A percentile compares a stretch with the other conserved stretches of the same genome.
phyloP scores from a whole-genome alignment of 2,113 vertebrate species.

The Leuciscus idus region DNA sequence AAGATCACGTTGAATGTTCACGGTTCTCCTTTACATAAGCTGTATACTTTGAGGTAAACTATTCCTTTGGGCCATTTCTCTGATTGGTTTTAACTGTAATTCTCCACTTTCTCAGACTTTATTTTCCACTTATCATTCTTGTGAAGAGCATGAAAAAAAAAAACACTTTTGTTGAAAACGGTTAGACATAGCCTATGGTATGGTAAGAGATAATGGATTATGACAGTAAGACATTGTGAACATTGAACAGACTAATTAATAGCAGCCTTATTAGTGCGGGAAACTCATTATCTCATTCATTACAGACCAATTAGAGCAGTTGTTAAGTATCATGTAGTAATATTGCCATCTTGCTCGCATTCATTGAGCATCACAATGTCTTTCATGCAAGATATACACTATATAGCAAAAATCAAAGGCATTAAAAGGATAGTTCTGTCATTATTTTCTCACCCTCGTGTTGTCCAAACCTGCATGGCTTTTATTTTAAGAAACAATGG shows the following conservation, averaged over 20 bases:
- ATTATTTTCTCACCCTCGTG: not conserved
- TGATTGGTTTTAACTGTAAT: not conserved
- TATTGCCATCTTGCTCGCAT: slow-evolving; percentile 26
- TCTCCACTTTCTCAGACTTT: not conserved
- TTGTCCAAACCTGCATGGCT: not conserved
- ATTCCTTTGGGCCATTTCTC: not conserved
- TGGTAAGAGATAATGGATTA: slow-evolving; percentile 28
- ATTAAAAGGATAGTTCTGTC: not conserved
- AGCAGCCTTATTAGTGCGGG: slow-evolving; percentile 48
- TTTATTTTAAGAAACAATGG: not conserved
- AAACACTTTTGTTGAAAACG: not conserved
- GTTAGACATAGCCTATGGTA: not conserved
- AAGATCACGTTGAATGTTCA: too few species aligned
- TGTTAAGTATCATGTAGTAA: slow-evolving; percentile 50
- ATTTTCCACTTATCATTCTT: not conserved
- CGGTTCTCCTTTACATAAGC: too few species aligned
- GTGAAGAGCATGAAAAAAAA: not conserved
- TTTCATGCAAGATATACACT: not conserved
- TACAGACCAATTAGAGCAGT: slow-evolving; percentile 46
- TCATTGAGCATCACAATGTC: not conserved
- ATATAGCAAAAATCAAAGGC: not conserved
- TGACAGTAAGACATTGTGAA: slow-evolving; percentile 51
- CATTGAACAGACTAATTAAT: slow-evolving; percentile 51
- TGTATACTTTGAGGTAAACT: too few species aligned
- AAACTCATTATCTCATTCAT: slow-evolving; percentile 53